Percentiles rank a stretch among this genome's conserved stretches.
Conservation (phyloP, 2,888 invertebrate species). For the Sesia bembeciformis region DNA sequence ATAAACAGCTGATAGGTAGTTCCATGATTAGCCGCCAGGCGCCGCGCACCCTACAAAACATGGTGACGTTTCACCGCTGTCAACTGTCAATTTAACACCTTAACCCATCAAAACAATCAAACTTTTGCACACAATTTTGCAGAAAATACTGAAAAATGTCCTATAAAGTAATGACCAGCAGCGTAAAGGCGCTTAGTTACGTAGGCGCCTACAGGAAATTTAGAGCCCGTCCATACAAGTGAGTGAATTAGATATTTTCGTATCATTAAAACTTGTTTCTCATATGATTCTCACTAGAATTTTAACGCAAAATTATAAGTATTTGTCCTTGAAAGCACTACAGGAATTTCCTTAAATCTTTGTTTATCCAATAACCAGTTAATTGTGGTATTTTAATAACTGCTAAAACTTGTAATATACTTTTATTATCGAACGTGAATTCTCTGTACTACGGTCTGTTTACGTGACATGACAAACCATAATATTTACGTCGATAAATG, state of each 20-base stretch:
- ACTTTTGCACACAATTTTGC: neutral
- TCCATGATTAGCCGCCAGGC: slow-evolving; percentile 27
- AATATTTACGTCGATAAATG: too few species aligned
- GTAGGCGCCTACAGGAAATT: slow-evolving; percentile 56
- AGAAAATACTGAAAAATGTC: slow-evolving; percentile 34
- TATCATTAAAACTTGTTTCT: too few species aligned
- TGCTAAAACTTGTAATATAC: too few species aligned
- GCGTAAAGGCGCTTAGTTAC: slow-evolving; percentile 49
- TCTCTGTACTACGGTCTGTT: too few species aligned
- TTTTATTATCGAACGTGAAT: too few species aligned
- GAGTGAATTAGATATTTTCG: slow-evolving; percentile 16
- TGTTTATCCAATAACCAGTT: too few species aligned
- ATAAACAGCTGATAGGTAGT: slow-evolving; percentile 53
- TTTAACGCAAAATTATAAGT: too few species aligned
- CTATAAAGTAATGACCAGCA: slow-evolving; percentile 43
- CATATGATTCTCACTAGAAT: too few species aligned
- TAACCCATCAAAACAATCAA: neutral
- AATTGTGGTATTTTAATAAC: too few species aligned
- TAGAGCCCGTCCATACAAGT: slow-evolving; percentile 47
- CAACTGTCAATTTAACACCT: slow-evolving; percentile 11
- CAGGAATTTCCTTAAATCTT: too few species aligned
- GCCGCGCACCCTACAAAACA: slow-evolving; percentile 34
- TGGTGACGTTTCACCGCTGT: slow-evolving; percentile 1
- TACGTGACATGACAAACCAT: too few species aligned
- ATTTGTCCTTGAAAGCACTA: too few species aligned